Evolutionary conservation across 2,888 invertebrate species (phyloP).

Genomic region (Zaprionus lineosus): DNA sequence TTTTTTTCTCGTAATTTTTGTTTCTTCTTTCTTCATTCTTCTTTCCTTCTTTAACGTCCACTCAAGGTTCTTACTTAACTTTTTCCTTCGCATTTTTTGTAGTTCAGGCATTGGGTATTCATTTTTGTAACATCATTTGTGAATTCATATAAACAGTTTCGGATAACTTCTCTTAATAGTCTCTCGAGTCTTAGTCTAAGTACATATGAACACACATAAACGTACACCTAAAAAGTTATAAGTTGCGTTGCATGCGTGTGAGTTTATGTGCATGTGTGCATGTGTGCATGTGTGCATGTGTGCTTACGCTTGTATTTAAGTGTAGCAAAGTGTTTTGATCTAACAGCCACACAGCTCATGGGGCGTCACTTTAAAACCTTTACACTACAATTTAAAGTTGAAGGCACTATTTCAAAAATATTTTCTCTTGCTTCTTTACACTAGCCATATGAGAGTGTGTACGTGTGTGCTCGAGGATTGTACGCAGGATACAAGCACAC

Average conservation of each 20-base stretch:
- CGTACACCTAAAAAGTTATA: neutral
- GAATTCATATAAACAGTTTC: slow-evolving; percentile 39
- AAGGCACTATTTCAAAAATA: slow-evolving; percentile 76
- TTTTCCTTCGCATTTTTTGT: no score
- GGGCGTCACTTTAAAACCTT: slow-evolving; percentile 30
- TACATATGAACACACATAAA: slow-evolving; percentile 8
- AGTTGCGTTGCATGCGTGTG: neutral
- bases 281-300: neutral
- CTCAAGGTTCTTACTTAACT: no score
- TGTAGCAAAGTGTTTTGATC: slow-evolving; percentile 28
- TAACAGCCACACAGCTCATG: slow-evolving; percentile 10
- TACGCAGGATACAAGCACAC: no score
- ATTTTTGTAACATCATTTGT: slow-evolving; percentile 54
- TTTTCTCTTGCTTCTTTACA: slow-evolving; percentile 45
- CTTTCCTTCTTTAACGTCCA: slow-evolving; percentile 7
- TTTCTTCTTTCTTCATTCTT: slow-evolving; percentile 12
- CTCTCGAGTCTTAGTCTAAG: no score
- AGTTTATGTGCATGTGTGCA: neutral
- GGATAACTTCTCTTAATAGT: no score
- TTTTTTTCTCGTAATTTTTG: no score
- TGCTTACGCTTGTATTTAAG: slow-evolving; percentile 10
- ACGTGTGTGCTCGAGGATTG: no score
- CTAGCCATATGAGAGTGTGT: slow-evolving; percentile 43
- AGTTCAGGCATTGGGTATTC: slow-evolving; percentile 15
- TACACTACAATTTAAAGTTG: slow-evolving; percentile 63